Evolutionary conservation across 2,888 invertebrate species (phyloP), one percentile per base, ranked within the genome.

Genomic region (Phortica okadai): DNA sequence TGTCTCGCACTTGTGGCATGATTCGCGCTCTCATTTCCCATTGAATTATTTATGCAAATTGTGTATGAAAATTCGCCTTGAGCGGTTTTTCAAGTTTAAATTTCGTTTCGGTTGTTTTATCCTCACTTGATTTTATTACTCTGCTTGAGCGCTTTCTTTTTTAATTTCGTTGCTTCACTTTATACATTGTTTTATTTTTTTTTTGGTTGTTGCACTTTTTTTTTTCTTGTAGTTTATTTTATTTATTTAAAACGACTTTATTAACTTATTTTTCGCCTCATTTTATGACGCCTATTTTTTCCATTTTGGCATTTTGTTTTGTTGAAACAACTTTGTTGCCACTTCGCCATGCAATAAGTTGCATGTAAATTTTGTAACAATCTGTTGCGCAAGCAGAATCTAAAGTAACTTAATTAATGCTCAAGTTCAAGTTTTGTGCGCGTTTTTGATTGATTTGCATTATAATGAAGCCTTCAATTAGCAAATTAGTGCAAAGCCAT

Each of bases 21-120:
- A 14, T 14, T 64, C 33, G 41, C 1, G 10, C 21, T 6, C 41
- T 7, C 41, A 41, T 14, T 64, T 59, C 14, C 14, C 54, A 62
- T 76, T 41, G 16, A 76, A 74, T 78, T 76, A 76, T 76, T 75
- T 74, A 78, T 78, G 76, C 73, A 78, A 76, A 76, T 78, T 76
- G 69, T 41, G 74, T 67, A 73, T 74, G 59, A 72, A 67, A 74
- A 67, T 76, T 44, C 16, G 74, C 69, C 58, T 73, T 70, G 21
- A 44, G 59, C 56, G 45, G n/a, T 74, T 64, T 64, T 76, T 76
- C 76, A 78, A 76, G 76, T 76, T 74, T 73, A 74, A 76, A 76
- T 56, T 77, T 73, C 50, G 70, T 67, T 74, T 54, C 50, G 42
- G 44, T 64, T 64, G 56, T 16, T 58, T 58, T 42, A 72, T 58